These are phyloP conservation scores for Laspeyria flexula DNA, from an alignment of 2,888 invertebrate species.

Conservation along the genomic window DNA sequence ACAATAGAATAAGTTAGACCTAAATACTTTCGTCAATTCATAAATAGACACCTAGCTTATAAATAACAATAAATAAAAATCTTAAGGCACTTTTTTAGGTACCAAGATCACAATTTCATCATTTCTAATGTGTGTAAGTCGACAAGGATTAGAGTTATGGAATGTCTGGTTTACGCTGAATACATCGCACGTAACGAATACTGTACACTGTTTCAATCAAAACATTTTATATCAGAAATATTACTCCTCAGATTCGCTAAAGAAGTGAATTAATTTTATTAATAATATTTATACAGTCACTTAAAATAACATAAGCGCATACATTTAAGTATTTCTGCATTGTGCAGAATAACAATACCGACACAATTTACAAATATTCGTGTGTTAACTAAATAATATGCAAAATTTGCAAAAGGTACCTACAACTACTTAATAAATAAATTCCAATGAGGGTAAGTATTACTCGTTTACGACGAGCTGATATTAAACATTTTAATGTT, in stretches of 20 bases:
- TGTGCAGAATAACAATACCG: slow-evolving; percentile 86
- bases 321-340: slow-evolving; percentile 85
- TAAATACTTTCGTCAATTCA: slow-evolving; percentile 75
- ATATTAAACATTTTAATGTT: slow-evolving; percentile 61
- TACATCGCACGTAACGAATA: slow-evolving; percentile 43
- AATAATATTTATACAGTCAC: slow-evolving; percentile 75
- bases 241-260: slow-evolving; percentile 69
- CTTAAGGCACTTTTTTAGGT: slow-evolving; percentile 83
- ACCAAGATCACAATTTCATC: slow-evolving; percentile 83
- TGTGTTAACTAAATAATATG: slow-evolving; percentile 73
- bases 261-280: slow-evolving; percentile 58
- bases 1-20: slow-evolving; percentile 66
- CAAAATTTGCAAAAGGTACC: slow-evolving; percentile 69
- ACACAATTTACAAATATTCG: slow-evolving; percentile 84
- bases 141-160: slow-evolving; percentile 71
- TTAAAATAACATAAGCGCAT: slow-evolving; percentile 84
- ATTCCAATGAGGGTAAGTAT: slow-evolving; percentile 63
- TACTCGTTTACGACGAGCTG: slow-evolving; percentile 57
- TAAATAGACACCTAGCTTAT: slow-evolving; percentile 81
- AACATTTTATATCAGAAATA: slow-evolving; percentile 58
- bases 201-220: slow-evolving; percentile 50
- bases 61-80: slow-evolving; percentile 84
- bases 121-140: slow-evolving; percentile 63
- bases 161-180: slow-evolving; percentile 73
- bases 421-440: slow-evolving; percentile 82